Evolutionary conservation across 2,113 vertebrate species (phyloP).

Genomic region (Lasiurus cinereus): DNA sequence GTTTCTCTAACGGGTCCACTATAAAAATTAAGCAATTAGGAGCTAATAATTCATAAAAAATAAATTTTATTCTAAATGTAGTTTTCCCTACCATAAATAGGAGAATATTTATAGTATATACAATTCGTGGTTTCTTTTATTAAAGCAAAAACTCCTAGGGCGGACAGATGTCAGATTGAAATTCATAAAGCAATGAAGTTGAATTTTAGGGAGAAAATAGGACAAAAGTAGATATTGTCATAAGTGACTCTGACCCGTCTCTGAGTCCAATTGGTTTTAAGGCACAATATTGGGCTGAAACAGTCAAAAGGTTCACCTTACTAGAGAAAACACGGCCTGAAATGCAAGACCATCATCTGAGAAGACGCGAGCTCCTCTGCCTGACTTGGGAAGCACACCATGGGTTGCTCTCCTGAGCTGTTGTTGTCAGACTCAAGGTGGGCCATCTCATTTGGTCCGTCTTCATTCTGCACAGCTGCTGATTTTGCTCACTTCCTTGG

Average conservation of each 20-base stretch:
- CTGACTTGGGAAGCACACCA: background rate
- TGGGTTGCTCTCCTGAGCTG: background rate
- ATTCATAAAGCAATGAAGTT: constrained; percentile 10
- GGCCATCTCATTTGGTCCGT: background rate
- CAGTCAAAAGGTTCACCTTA: background rate
- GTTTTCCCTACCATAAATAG: background rate
- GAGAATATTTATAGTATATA: background rate
- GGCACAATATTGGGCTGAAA: background rate
- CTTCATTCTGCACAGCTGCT: background rate
- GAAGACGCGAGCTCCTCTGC: background rate
- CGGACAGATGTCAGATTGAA: background rate
- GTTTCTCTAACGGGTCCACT: background rate
- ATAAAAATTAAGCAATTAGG: background rate
- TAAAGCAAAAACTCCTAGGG: background rate
- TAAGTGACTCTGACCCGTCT: background rate
- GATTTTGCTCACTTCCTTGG: background rate
- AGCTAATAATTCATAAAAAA: background rate
- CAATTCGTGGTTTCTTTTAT: background rate
- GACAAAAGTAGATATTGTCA: background rate
- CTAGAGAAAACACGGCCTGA: background rate
- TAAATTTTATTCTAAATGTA: constrained; percentile 27
- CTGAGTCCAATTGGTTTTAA: background rate
- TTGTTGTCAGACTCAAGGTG: fast-evolving
- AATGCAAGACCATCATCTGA: background rate
- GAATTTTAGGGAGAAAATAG: background rate